Base-by-base conservation (phyloP, 1,140 invertebrate genomes). In the Drosophila truncata region DNA sequence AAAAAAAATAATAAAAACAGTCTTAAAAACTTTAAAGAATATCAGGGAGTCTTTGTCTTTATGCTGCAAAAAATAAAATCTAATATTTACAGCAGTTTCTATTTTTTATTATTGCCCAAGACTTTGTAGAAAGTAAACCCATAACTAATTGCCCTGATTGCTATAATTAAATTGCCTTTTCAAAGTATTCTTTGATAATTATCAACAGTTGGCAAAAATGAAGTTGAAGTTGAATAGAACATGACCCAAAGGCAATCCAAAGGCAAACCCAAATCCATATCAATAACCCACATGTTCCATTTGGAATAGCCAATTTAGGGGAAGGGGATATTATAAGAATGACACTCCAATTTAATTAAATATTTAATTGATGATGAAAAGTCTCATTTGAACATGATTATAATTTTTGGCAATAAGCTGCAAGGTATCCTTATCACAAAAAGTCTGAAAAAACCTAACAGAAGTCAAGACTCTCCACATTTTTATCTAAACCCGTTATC, bases 211-310 rank as follows among this genome's bases (percentile, higher is more conserved):
- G 47, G n/a, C 47, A 29, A 27, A n/a, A n/a, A n/a, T n/a, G n/a
- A n/a, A n/a, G n/a, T n/a, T n/a, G n/a, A n/a, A 44, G 37, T 44
- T 67, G 31, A 37, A 66, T 70, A 46, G 44, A 14, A 44, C 18
- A 31, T 46, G 47, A 23, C 37, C 37, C 13, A 44, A 66, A 44
- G 47, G 66, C 62, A 25, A 35, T 37, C 14, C 18, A 1, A 10
- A 16, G 2, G 16, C 54, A 52, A 20, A 14, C 49, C 29, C 18
- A 54, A 70, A 70, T 46, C 66, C 44, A 66, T 69, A 66, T 46
- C 66, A 54, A 66, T 69, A 66, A 35, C 39, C 11, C 62, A 70
- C 62, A 70, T 69, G 66, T 66, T 69, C 18, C 31, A 66, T 69
- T 62, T 62, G 14, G 23, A 23, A 67, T 52, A 25, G 61, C 27